Evolutionary conservation across 2,113 vertebrate species (phyloP), one percentile per base, ranked within the genome.

Genomic region (Ranitomeya variabilis): DNA sequence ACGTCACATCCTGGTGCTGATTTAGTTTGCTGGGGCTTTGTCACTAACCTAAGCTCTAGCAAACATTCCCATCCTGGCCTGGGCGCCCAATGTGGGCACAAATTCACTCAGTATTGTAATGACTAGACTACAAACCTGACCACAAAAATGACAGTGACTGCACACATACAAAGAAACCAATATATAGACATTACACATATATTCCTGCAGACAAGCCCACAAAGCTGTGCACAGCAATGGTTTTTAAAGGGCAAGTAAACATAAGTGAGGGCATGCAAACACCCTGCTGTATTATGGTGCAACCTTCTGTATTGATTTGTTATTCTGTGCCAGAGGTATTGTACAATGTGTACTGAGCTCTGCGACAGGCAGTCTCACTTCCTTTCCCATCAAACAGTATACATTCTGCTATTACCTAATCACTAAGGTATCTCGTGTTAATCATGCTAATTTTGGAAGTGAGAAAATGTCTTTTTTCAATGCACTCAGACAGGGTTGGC

Each of bases 271-370:
- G 80, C 12, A 45, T 57, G 67, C 16, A 81, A 71, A 73, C 26
- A 73, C 31, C 26, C 26, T 31, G 12, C 54, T 31, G 73, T 23
- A 69, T 80, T 80, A 57, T 82, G 54, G 54, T 16, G 19, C 54
- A 88, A 82, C 66, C 54, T 62, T 66, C 55, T 18, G 19, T 76
- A 88, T 88, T 88, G 79, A 87, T 88, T 74, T 82, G 52, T n/a
- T 82, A 15, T 73, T 87, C 52, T 23, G 14, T 82, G 80, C 62
- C 26, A 31, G 51, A 87, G 45, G 77, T 57, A 59, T n/a, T 45
- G 77, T 54, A 87, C 86, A 59, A 64, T 66, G 23, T 80, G 86
- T 87, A 37, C 85, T 55, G 8, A 66, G 76, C 86, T 71, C 62
- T 51, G 59, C 13, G 57, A 12, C 79, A 81, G 55, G 66, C 55